Percentiles rank a stretch among this genome's conserved stretches.
Evolutionary conservation across 2,113 vertebrate genomes (phyloP).

Genomic region (Antechinus stuartii): DNA sequence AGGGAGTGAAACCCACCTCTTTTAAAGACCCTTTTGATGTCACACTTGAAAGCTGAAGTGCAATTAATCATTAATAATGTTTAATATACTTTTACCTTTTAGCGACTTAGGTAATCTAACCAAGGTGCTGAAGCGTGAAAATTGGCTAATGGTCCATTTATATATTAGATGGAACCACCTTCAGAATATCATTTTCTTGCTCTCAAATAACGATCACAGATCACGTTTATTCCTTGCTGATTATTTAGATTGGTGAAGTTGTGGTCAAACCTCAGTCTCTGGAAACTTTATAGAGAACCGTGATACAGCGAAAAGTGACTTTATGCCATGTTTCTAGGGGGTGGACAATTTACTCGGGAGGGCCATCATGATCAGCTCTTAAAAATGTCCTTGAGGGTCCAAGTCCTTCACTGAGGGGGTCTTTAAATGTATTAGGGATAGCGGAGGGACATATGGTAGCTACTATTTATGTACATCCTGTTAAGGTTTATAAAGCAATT

Average conservation of each 20-base stretch:
- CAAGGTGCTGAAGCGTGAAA: conserved; percentile 79
- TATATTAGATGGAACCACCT: conserved; percentile 72
- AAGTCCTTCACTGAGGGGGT: neutral
- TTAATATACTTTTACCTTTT: conserved; percentile 74
- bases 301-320: conserved; percentile 45
- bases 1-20: conserved; percentile 60
- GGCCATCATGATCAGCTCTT: neutral
- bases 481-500: neutral
- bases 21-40: conserved; percentile 71
- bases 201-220: conserved; percentile 8
- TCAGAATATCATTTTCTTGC: conserved; percentile 77
- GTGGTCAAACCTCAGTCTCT: conserved; percentile 38
- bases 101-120: conserved; percentile 69
- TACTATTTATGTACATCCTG: neutral
- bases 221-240: conserved; percentile 59
- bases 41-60: conserved; percentile 74
- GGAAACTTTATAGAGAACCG: neutral
- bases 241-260: conserved; percentile 67
- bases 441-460: neutral
- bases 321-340: neutral
- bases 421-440: neutral
- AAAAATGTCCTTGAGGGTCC: neutral
- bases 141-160: conserved; percentile 69
- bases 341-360: neutral
- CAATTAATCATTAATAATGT: conserved; percentile 77